phyloP scores from a whole-genome alignment of 2,113 vertebrate genomes.

The Orycteropus afer region DNA sequence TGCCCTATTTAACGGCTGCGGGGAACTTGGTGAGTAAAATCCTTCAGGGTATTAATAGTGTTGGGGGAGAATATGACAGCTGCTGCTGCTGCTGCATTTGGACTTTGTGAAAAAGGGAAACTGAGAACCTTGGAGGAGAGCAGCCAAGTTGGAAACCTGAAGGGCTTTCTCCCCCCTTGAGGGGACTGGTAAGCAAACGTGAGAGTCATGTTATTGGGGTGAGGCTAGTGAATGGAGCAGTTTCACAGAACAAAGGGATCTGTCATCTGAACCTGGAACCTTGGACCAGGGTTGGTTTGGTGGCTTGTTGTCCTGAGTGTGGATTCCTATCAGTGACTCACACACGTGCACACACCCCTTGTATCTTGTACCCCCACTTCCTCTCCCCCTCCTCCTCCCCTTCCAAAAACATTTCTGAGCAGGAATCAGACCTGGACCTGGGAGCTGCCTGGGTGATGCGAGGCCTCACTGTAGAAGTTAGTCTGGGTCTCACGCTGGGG shows the following conservation, averaged over 20 bases:
- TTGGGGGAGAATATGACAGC: constrained; percentile 38
- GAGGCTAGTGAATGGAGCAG: neutral
- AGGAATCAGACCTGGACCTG: neutral
- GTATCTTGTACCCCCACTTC: neutral
- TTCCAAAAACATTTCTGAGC: constrained; percentile 39
- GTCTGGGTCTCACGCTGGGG: neutral
- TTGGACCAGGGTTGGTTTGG: neutral
- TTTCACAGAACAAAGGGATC: neutral
- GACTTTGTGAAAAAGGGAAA: neutral
- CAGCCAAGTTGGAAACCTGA: constrained; percentile 8
- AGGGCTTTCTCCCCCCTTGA: neutral
- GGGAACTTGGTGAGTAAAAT: constrained; percentile 65
- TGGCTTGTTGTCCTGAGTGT: constrained; percentile 56
- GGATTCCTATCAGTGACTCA: constrained; percentile 54
- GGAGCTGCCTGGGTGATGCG: neutral
- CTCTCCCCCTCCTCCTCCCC: neutral
- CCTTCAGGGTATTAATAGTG: neutral
- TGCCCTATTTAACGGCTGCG: neutral
- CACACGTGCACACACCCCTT: neutral
- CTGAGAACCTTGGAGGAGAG: neutral
- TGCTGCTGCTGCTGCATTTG: neutral
- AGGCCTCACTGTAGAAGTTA: constrained; percentile 49
- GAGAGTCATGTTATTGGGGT: neutral
- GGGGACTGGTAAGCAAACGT: neutral
- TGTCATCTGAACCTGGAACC: constrained; percentile 14